Evolutionary conservation across 2,888 invertebrate species (phyloP).

Genomic region (Hirtodrosophila trivittata): DNA sequence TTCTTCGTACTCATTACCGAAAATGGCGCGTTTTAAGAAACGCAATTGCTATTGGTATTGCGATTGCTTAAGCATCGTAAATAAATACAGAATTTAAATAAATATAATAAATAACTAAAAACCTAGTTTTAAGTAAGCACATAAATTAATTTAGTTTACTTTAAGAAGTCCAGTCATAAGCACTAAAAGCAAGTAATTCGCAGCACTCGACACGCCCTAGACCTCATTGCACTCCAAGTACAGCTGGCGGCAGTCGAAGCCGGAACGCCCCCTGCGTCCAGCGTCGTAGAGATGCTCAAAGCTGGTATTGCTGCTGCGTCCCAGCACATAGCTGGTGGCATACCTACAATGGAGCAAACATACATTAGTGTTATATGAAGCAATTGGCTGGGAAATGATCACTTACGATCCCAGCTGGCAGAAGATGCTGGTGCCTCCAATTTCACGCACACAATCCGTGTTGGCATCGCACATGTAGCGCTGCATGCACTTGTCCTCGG

Average conservation of each 20-base stretch:
- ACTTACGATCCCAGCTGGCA: slow-evolving; percentile 96
- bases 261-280: slow-evolving; percentile 92
- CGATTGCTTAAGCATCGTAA: too few species aligned
- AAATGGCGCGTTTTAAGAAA: slow-evolving; percentile 35
- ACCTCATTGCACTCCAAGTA: slow-evolving; percentile 95
- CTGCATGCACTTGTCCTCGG: slow-evolving; percentile 92
- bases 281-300: slow-evolving; percentile 94
- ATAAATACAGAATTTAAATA: slow-evolving; percentile 74
- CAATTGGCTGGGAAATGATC: not conserved
- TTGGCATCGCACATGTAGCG: slow-evolving; percentile 96
- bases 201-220: slow-evolving; percentile 83
- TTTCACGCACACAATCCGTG: slow-evolving; percentile 92
- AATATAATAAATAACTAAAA: slow-evolving; percentile 75
- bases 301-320: slow-evolving; percentile 89
- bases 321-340: slow-evolving; percentile 93
- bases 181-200: too few species aligned
- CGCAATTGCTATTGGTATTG: slow-evolving; percentile 23
- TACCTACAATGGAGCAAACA: slow-evolving; percentile 86
- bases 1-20: slow-evolving; percentile 33
- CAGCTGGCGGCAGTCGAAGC: slow-evolving; percentile 92
- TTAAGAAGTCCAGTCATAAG: slow-evolving; percentile 64
- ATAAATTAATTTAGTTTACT: slow-evolving; percentile 77
- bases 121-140: slow-evolving; percentile 65
- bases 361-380: too few species aligned
- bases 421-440: slow-evolving; percentile 92